phyloP scores from a whole-genome alignment of 2,888 invertebrate species.

The Aradus depressus region DNA sequence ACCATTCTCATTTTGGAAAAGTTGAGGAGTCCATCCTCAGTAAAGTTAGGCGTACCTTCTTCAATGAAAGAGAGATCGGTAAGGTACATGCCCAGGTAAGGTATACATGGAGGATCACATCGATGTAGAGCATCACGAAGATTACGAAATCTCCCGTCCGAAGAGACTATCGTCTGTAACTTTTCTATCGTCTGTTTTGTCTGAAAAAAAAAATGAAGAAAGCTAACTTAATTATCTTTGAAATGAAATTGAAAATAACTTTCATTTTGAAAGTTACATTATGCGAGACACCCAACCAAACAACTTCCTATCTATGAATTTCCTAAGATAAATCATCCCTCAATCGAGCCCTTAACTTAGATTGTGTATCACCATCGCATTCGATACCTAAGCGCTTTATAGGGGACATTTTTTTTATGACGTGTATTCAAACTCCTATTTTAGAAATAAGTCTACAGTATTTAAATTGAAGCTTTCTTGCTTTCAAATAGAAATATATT shows the following conservation, averaged over 20 bases:
- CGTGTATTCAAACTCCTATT: too few relatives aligned
- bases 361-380: too few relatives aligned
- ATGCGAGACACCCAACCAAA: conserved; percentile 6
- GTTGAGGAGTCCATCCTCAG: conserved; percentile 76
- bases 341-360: too few relatives aligned
- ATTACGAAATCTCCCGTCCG: conserved; percentile 78
- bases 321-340: background rate
- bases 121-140: conserved; percentile 77
- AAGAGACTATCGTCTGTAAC: conserved; percentile 73
- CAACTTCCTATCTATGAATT: background rate
- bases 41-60: conserved; percentile 83
- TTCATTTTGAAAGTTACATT: too few relatives aligned
- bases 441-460: too few relatives aligned
- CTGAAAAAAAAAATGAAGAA: conserved; percentile 41
- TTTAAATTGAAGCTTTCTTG: too few relatives aligned
- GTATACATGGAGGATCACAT: conserved; percentile 80
- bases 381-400: too few relatives aligned
- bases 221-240: background rate
- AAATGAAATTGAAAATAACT: background rate
- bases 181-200: conserved; percentile 79
- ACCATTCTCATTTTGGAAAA: conserved; percentile 95
- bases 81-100: conserved; percentile 78
- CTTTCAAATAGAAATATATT: too few relatives aligned
- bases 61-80: conserved; percentile 87
- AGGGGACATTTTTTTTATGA: too few relatives aligned